A percentile compares a stretch with the other conserved stretches of the same genome.
Conservation (phyloP, 2,113 vertebrate species). For the Desmodus rotundus region DNA sequence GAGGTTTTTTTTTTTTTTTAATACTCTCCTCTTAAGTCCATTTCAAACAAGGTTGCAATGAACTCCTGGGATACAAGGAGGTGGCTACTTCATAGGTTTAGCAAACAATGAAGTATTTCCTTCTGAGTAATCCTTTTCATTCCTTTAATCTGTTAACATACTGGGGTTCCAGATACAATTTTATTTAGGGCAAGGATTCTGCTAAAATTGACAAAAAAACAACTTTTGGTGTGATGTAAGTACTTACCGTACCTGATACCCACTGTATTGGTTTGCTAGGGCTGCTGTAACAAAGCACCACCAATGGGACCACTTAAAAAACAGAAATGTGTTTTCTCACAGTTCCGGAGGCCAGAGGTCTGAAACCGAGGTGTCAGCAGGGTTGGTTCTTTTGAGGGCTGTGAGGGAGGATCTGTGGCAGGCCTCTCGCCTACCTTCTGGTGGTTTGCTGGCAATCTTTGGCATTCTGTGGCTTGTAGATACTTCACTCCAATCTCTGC, state of each 20-base stretch:
- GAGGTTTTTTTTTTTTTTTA: neutral
- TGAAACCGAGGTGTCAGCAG: neutral
- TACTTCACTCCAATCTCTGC: neutral
- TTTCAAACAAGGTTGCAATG: conserved; percentile 12
- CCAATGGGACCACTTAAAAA: neutral
- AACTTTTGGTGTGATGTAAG: neutral
- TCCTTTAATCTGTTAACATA: conserved; percentile 25
- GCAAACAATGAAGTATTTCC: conserved; percentile 4
- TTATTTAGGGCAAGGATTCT: conserved; percentile 4
- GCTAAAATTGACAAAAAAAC: neutral
- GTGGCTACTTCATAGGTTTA: neutral
- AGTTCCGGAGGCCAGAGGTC: neutral
- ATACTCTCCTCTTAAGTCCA: neutral
- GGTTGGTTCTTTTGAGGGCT: neutral
- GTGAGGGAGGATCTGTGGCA: no score
- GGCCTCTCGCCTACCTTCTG: neutral
- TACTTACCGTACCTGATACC: neutral
- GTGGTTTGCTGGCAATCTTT: neutral
- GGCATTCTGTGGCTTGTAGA: neutral
- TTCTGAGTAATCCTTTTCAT: conserved; percentile 27
- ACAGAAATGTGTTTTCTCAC: neutral
- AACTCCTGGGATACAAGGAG: conserved; percentile 7
- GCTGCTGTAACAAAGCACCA: neutral
- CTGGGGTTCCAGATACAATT: neutral
- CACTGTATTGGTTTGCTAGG: neutral